Base-by-base conservation (phyloP, 2,797 vertebrate species). In the Cetoscarus ocellatus region DNA sequence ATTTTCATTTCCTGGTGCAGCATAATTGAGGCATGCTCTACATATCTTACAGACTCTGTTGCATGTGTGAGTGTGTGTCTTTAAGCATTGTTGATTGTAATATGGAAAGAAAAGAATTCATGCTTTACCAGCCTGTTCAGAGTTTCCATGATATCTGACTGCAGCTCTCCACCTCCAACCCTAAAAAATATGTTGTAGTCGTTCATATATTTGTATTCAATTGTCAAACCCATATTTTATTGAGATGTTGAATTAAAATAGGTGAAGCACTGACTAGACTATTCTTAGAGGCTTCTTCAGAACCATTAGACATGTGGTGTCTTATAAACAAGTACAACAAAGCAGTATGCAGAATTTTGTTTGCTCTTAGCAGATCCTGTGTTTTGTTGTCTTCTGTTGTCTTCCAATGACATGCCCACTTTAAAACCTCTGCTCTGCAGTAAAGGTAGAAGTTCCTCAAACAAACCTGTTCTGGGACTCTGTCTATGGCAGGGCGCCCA, bases 91-190 rank as follows among this genome's bases (percentile, higher is more conserved):
- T 49, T 36, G n/a, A 4, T 36, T 44, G 13, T 9, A 36, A 8
- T 10, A 5, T 15, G 5, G 12, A 12, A 43, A 17, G 17, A 10
- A 44, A 38, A 13, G 17, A 13, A 56, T 40, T 59, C 0, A 34
- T 47, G 17, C 43, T 61, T 4, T 76, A 92, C 87, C 80, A 19
- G 68, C 9, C n/a, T 38, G 50, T 18, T 62, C 45, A 44, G 35
- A 15, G 19, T 57, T 42, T 39, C 15, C 44, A 12, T 55, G n/a
- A 36, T 61, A 42, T 27, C 73, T 51, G 67, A 0, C 56, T 58
- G 68, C 77, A 27, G 63, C 63, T 72, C 60, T 83, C 90, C 91
- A 93, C 44, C 73, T 48, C 75, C 75, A 87, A 18, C 36, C 61
- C 90, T 91, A 80, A 14, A 76, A 78, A 45, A 45, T 27, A 56